These are phyloP conservation scores for Popillia japonica DNA, from an alignment of 1,140 invertebrate genomes.

Conservation along the genomic window DNA sequence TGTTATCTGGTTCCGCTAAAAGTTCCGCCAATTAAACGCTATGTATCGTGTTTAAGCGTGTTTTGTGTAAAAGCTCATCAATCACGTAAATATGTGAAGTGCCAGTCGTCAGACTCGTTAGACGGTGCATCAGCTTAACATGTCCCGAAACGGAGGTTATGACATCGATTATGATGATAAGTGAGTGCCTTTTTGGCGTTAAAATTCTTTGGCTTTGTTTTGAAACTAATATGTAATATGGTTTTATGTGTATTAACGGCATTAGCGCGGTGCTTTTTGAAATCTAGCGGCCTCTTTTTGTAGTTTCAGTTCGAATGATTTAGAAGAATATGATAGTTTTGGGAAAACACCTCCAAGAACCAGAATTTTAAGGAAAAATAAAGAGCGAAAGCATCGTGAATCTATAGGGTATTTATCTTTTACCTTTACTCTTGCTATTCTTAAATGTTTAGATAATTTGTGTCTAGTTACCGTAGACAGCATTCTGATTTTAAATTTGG, in stretches of 20 bases:
- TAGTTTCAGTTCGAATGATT: conserved; percentile 38
- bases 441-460: neutral
- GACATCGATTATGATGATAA: conserved; percentile 9
- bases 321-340: conserved; percentile 61
- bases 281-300: neutral
- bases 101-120: neutral
- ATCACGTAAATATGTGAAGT: conserved; percentile 23
- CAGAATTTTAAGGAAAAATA: conserved; percentile 63
- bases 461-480: neutral
- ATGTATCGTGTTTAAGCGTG: neutral
- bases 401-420: conserved; percentile 32
- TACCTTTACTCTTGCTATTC: neutral
- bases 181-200: conserved; percentile 22
- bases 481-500: neutral
- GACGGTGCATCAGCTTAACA: neutral
- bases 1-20: neutral
- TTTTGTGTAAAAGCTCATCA: neutral
- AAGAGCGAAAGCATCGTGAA: conserved; percentile 61
- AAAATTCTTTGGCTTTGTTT: neutral
- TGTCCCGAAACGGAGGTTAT: conserved; percentile 28
- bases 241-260: conserved; percentile 8
- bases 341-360: conserved; percentile 65
- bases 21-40: neutral
- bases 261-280: conserved; percentile 22
- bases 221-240: neutral